Evolutionary conservation across 2,797 vertebrate genomes (phyloP), one percentile per base, ranked within the genome.

Genomic region (Danio albolineatus): DNA sequence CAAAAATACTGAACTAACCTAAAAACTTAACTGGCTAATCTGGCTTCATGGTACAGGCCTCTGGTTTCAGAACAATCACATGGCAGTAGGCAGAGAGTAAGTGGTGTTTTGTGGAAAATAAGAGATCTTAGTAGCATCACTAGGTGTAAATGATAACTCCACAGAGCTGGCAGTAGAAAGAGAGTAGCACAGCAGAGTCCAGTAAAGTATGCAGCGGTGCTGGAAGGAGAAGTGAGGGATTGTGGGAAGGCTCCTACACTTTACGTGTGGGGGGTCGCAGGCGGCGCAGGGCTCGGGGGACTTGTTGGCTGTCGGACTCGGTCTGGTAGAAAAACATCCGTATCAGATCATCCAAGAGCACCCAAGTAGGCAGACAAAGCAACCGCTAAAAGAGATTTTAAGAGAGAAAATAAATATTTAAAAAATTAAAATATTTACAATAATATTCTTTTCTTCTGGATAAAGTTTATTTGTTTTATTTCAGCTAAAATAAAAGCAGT

Each of bases 251-350:
- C 73, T 84, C 96, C 93, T 90, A 99, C 98, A 97, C 88, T 92
- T 90, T 95, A 28, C 97, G 95, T 7, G 97, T 99, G 4, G 92
- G 96, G 0, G 98, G 98, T 44, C 97, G 95, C 65, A 98, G 95
- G n/a, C 97, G 89, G 17, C 96, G 92, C 46, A 99, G 93, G 0
- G 93, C 94, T 67, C 88, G 91, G 0, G 97, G 97, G 57, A 93
- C 89, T 71, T 97, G 95, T 86, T 94, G 91, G 0, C 93, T 80
- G 79, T 99, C 98, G 13, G 89, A 92, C 3, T 91, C 75, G 0
- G 92, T 96, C 88, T 98, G 97, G 86, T 98, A 97, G 92, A 98
- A 99, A 88, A 99, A 99, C 88, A 98, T 95, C 7, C 96, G 89
- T 62, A 98, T 88, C 1, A 92, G 83, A 48, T 98, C 95, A 14